These are phyloP conservation scores for Calameuta filiformis DNA, from an alignment of 2,888 invertebrate species.

Conservation along the genomic window DNA sequence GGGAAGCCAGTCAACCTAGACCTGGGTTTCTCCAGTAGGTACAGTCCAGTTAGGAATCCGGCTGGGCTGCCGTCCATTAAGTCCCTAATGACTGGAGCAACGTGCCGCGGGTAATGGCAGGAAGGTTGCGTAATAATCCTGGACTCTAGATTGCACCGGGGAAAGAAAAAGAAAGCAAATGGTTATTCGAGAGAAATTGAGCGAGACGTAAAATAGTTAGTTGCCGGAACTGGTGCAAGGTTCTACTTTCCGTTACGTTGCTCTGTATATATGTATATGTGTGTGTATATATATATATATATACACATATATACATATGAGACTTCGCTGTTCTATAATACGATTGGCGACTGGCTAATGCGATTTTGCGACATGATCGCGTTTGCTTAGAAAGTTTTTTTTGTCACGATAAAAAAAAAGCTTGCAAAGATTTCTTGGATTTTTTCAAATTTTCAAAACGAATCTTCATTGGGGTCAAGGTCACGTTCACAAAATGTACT, in stretches of 20 bases:
- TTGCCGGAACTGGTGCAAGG: neutral
- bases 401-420: neutral
- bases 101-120: neutral
- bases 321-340: neutral
- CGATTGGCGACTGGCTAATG: neutral
- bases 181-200: neutral
- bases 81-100: neutral
- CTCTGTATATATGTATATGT: no score
- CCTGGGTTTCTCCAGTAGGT: no score
- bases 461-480: no score
- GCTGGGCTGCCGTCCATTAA: neutral
- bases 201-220: neutral
- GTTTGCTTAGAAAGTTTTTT: neutral
- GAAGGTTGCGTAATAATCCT: neutral
- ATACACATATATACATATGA: no score
- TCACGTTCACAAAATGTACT: no score
- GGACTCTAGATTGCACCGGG: no score
- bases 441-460: neutral
- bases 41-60: no score
- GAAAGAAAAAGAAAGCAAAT: neutral
- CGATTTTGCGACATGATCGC: neutral
- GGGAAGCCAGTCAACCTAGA: neutral
- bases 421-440: no score
- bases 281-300: no score
- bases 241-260: neutral